Evolutionary conservation across 2,797 vertebrate genomes (phyloP), one percentile per base, ranked within the genome.

Genomic region (Anas bahamensis): DNA sequence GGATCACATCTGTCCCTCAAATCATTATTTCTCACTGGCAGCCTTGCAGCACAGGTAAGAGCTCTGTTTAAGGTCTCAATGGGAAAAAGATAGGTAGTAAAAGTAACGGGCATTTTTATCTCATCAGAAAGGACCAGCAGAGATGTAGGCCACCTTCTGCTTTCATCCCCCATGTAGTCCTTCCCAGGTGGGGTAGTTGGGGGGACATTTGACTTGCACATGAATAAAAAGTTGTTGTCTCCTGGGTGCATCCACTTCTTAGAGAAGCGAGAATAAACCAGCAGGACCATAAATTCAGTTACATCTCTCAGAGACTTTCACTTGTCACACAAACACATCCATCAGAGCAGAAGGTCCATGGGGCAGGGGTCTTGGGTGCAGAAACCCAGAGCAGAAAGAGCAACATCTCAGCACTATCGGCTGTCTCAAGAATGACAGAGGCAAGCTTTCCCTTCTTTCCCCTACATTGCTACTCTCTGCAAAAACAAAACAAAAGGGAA

Each of bases 401-500:
- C 17, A 55, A 16, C 2, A 0, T 42, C 79, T 83, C 69, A 50
- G n/a, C 28, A 33, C 28, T 75, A 53, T 10, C 63, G 42, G 44
- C 11, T 68, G 53, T 19, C 73, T 85, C 39, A 39, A 55, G 35
- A 61, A 80, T 12, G 74, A 70, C 55, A 90, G n/a, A 85, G 86
- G 89, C 59, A 89, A 94, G 64, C 35, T 66, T 74, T 26, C 86
- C 61, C 17, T 65, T 55, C 66, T 41, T 48, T 65, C n/a, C 48
- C 70, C 39, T 66, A 48, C 72, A 70, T 39, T 50, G 52, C 71
- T 48, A 52, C 89, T 24, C 33, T 11, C 82, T 61, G 56, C 66
- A 93, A 75, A 77, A 89, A 39, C n/a, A 31, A 52, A 83, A 79
- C 78, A 69, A 57, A 75, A 83, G 55, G 56, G 39, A 91, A 93